Base-by-base conservation (phyloP, 2,888 invertebrate species). In the Drosophila mettleri region DNA sequence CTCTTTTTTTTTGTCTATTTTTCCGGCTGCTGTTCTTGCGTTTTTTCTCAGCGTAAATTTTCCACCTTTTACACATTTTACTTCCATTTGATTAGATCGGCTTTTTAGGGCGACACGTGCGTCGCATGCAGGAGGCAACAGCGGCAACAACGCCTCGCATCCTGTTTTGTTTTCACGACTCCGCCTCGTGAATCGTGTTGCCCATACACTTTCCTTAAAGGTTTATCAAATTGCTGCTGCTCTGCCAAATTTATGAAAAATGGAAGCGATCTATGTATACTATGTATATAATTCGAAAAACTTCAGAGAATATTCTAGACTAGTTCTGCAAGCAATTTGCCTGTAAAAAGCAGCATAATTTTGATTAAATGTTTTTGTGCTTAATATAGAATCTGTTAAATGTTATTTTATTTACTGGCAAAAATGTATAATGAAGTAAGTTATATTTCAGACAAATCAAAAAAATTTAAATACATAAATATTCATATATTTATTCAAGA, bases 1-100 rank as follows among this genome's bases (percentile, higher is more conserved):
- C 63, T 49, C 41, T 43, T 68, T 53, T 59, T 36, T 33, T 34
- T 14, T 24, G 49, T 81, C 59, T 62, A 78, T 59, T 78, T 62
- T 78, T 60, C 75, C 59, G 70, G 60, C 58, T 74, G 75, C 67
- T 65, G 51, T 73, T 76, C 60, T 67, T 71, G 69, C 49, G 49
- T 67, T 86, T 63, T 58, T 64, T 69, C 66, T 58, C 69, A 63
- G 82, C 86, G 70, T 66, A 81, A 90, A 90, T 88, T 90, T 90
- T 85, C 90, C 90, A 83, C 81, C 86, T 90, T 90, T 90, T 85
- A 80, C 88, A 84, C 87, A 90, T 80, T 90, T 90, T 87, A 89
- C 83, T 89, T 90, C 89, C 90, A 89, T 88, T 86, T 86, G 90
- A 89, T 90, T 90, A 84, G 81, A 89, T 90, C 89, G 80, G 73